These are phyloP conservation scores for Andrena flavipes DNA, from an alignment of 2,888 invertebrate genomes.

Conservation along the genomic window DNA sequence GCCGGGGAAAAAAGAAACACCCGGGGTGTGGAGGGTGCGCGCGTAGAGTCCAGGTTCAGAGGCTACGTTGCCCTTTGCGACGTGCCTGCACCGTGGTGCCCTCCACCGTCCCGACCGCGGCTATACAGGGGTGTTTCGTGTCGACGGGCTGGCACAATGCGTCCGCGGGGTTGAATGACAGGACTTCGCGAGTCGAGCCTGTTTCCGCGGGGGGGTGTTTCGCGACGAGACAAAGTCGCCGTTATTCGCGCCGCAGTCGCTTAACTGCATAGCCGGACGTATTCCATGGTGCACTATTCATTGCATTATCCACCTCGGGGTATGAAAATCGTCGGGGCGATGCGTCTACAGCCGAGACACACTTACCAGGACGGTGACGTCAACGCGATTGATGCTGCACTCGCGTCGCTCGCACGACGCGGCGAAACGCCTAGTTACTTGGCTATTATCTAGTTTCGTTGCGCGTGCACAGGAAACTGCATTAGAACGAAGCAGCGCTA, in stretches of 20 bases:
- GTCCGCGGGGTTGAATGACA: constrained; percentile 43
- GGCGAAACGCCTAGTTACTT: constrained; percentile 28
- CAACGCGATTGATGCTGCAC: neutral
- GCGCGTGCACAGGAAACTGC: constrained; percentile 52
- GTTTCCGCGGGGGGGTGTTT: constrained; percentile 40
- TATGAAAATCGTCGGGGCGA: too few relatives aligned
- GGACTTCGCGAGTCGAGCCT: constrained; percentile 23
- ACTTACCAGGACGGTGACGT: neutral
- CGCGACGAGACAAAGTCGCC: constrained; percentile 47
- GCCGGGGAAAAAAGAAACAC: constrained; percentile 15
- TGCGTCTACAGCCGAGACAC: too few relatives aligned
- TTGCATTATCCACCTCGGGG: too few relatives aligned
- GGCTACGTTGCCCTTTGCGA: constrained; percentile 19
- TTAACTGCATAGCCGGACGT: neutral
- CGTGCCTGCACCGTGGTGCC: constrained; percentile 69
- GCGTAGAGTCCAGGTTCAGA: constrained; percentile 17
- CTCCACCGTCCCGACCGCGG: constrained; percentile 43
- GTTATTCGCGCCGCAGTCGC: constrained; percentile 1
- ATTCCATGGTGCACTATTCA: neutral
- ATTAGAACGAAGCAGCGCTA: constrained; percentile 53
- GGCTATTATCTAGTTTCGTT: constrained; percentile 50
- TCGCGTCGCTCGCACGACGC: constrained; percentile 2
- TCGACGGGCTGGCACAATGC: constrained; percentile 54
- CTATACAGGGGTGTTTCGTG: constrained; percentile 32
- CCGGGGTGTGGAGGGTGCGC: constrained; percentile 18